Evolutionary conservation across 2,113 vertebrate genomes (phyloP).

Genomic region (Trogon surrucura): DNA sequence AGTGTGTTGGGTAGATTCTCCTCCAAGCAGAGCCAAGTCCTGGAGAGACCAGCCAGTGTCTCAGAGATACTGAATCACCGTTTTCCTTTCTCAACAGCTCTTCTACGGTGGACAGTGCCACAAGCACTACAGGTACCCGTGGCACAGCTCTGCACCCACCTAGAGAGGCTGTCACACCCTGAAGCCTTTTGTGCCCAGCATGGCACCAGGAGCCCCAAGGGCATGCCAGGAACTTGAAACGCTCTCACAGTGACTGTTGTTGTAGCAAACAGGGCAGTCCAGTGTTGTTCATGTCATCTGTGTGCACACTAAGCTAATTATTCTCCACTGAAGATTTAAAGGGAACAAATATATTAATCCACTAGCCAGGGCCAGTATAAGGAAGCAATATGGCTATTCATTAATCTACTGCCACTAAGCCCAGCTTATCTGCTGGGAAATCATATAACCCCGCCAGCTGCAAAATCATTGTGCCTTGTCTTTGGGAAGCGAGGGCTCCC

Average conservation of each 20-base stretch:
- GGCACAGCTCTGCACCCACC: not conserved
- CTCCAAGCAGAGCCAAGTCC: not conserved
- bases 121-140: constrained; percentile 5
- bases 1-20: not conserved
- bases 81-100: not conserved
- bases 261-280: not conserved
- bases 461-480: constrained; percentile 27
- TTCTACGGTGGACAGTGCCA: not conserved
- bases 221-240: not conserved
- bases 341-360: constrained; percentile 53
- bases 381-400: constrained; percentile 48
- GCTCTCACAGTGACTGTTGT: not conserved
- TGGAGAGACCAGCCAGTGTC: not conserved
- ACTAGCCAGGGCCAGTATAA: constrained; percentile 64
- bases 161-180: not conserved
- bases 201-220: not conserved
- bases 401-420: constrained; percentile 45
- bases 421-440: constrained; percentile 42
- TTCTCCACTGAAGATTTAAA: constrained; percentile 36
- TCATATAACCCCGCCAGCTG: not conserved
- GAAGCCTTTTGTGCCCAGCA: not conserved
- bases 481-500: not conserved
- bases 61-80: not conserved
- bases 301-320: constrained; percentile 42
- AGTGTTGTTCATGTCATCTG: not conserved